Percentiles rank a stretch among this genome's conserved stretches.
Evolutionary conservation across 1,140 invertebrate genomes (phyloP).

Genomic region (Agraylea sexmaculata): DNA sequence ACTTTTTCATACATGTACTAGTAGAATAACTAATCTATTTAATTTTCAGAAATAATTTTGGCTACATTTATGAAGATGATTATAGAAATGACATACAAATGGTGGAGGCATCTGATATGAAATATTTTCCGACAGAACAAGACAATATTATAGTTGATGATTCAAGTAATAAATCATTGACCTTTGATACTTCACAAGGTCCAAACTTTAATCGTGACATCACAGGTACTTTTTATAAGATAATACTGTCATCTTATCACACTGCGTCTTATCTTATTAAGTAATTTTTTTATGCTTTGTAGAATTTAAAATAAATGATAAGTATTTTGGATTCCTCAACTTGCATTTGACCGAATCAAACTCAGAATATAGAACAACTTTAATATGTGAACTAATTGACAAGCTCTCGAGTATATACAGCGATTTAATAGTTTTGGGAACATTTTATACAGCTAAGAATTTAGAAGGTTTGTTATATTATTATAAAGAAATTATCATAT

Average conservation of each 20-base stretch:
- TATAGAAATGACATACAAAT: slow-evolving; percentile 20
- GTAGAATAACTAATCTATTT: slow-evolving; percentile 16
- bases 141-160: background rate
- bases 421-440: slow-evolving; percentile 16
- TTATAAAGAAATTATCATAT: background rate
- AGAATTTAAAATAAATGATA: slow-evolving; percentile 18
- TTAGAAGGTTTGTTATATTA: slow-evolving; percentile 16
- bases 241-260: background rate
- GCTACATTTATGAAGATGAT: slow-evolving; percentile 39
- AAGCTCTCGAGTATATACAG: slow-evolving; percentile 14
- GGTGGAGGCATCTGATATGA: slow-evolving; percentile 3
- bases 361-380: slow-evolving; percentile 13
- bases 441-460: slow-evolving; percentile 19
- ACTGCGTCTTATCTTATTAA: slow-evolving; percentile 2
- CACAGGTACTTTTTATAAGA: slow-evolving; percentile 8
- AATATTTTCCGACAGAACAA: background rate
- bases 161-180: slow-evolving; percentile 4
- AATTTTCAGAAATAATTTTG: slow-evolving; percentile 32
- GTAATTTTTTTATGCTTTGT: slow-evolving; percentile 10
- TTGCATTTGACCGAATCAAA: slow-evolving; percentile 14
- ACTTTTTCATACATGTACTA: no score
- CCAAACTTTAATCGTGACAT: slow-evolving; percentile 13
- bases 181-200: background rate
- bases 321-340: slow-evolving; percentile 13
- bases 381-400: slow-evolving; percentile 16